These are phyloP conservation scores for Corydoras sp. DNA, from an alignment of 2,113 vertebrate genomes.

Conservation along the genomic window DNA sequence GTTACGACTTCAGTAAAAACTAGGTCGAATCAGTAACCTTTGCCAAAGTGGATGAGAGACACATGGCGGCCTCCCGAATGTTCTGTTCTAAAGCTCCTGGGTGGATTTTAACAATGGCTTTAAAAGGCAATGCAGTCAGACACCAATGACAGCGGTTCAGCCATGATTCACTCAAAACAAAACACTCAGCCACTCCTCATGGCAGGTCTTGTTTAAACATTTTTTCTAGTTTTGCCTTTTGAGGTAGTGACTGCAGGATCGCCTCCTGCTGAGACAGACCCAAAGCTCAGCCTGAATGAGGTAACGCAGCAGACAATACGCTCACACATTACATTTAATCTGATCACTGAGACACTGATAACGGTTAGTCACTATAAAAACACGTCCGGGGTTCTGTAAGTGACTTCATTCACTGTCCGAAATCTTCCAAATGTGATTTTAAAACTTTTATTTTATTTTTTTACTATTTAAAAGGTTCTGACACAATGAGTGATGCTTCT, in stretches of 20 bases:
- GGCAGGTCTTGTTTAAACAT: constrained; percentile 34
- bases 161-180: constrained; percentile 40
- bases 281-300: not conserved
- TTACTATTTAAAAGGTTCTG: too few relatives aligned
- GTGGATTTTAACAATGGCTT: constrained; percentile 46
- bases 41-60: constrained; percentile 30
- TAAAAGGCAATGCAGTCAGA: constrained; percentile 62
- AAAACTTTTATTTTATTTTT: too few relatives aligned
- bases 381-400: too few relatives aligned
- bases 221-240: constrained; percentile 61
- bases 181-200: constrained; percentile 47
- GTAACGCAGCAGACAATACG: too few relatives aligned
- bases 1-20: not conserved
- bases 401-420: too few relatives aligned
- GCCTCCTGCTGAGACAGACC: constrained; percentile 4
- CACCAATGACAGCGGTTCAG: constrained; percentile 12
- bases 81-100: constrained; percentile 29
- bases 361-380: too few relatives aligned
- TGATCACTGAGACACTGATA: too few relatives aligned
- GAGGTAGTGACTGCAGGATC: constrained; percentile 37
- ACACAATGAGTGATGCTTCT: too few relatives aligned
- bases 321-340: too few relatives aligned
- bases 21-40: not conserved
- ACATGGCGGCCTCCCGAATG: constrained; percentile 34
- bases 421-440: too few relatives aligned